Evolutionary conservation across 1,140 invertebrate genomes (phyloP), one percentile per base, ranked within the genome.

Genomic region (Homalodisca vitripennis): DNA sequence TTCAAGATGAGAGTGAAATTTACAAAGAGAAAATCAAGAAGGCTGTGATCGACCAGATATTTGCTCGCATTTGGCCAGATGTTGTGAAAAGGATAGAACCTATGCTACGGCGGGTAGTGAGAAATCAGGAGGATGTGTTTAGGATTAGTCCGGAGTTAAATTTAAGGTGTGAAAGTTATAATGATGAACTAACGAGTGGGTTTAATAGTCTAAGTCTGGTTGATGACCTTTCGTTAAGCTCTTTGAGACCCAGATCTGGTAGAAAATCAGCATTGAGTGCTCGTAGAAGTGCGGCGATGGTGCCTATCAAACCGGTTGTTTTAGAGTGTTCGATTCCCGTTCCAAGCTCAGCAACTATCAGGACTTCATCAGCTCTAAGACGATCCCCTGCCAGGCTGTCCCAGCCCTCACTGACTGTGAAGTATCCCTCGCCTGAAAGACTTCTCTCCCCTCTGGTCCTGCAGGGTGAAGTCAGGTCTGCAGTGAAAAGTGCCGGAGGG

Each of bases 11-110:
- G 2, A 14, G 31, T 26, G 32, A 57, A 17, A 20, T 60, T 31
- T 68, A 34, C 22, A 68, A 60, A 27, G 27, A 60, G 14, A 57
- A 41, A 60, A 53, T 68, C 13, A 68, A 62, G 30, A 68, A 68
- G 22, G 67, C 53, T 32, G 67, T 68, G n/a, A 55, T 47, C 0
- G 67, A 68, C 10, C 48, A 68, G 29, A 68, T 68, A 68, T 68
- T 68, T 47, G 29, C 48, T 1, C 1, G 53, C 22, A 68, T 68
- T 24, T 68, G 67, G 67, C 67, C 67, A 3, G 53, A 68, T 22
- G 53, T 68, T 32, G 31, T 68, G 26, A 68, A 68, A 26, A 68
- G 41, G 29, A 27, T 68, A n/a, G 67, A 68, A n/a, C 67, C 67
- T 12, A 30, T 68, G 34, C 41, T 68, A 31, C 31, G 29, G 26